Evolutionary conservation across 2,888 invertebrate genomes (phyloP), one percentile per base, ranked within the genome.

Genomic region (Tetrapedia diversipes): DNA sequence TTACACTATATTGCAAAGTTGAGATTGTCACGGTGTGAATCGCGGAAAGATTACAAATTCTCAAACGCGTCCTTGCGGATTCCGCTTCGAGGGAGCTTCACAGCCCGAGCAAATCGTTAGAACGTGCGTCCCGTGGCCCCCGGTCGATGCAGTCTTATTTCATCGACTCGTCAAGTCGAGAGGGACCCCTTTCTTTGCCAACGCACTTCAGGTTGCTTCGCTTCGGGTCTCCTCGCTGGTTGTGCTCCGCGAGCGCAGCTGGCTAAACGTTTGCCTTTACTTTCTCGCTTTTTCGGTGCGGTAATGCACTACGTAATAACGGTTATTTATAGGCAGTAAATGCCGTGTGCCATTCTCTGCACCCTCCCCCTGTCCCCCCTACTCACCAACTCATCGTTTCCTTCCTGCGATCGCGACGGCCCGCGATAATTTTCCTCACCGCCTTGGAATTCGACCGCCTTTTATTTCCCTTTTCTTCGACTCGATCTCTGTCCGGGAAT

Each of bases 261-360:
- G 78, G 63, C 66, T 67, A 73, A 79, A 82, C 72, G 78, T 76
- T 71, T 56, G 61, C 73, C 41, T 67, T 67, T 39, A 60, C 72
- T 67, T 64, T 69, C 67, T 69, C 68, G 63, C 37, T 69, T 69
- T 77, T 78, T 63, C 76, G 69, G 71, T 72, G 71, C 72, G 57
- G 74, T 74, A 84, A 84, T 79, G 77, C 79, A 59, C 72, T 43
- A 60, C 77, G 81, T 84, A 84, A 84, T 84, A 84, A 84, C 79
- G 75, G 79, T 84, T 82, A 84, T 84, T 84, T 84, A 81, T 84
- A 84, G 77, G 75, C 74, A 75, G 74, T 82, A 84, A 84, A 82
- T 71, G 78, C 65, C 49, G 65, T 45, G 22, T 56, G 73, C 67
- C 77, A 73, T 70, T 70, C 70, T 69, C 53, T 61, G 29, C 41